A percentile compares a stretch with the other conserved stretches of the same genome.
These are phyloP conservation scores for Latheticus oryzae DNA, from an alignment of 2,888 invertebrate genomes.

Conservation along the genomic window DNA sequence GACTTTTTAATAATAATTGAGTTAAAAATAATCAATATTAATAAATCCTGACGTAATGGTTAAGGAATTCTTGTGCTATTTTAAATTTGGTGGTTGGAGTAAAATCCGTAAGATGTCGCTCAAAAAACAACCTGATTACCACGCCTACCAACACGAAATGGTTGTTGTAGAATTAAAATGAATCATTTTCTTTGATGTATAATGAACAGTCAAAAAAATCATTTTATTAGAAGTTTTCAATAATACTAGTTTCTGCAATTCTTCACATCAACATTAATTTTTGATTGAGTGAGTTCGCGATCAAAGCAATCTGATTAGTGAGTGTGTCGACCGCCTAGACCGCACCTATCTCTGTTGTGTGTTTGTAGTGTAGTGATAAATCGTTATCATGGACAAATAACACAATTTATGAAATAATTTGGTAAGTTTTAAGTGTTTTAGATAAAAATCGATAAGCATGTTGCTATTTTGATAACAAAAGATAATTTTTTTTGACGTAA, in stretches of 20 bases:
- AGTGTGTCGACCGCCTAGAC: constrained; percentile 55
- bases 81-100: constrained; percentile 12
- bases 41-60: constrained; percentile 25
- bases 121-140: constrained; percentile 16
- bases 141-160: constrained; percentile 37
- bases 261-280: constrained; percentile 4
- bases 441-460: constrained; percentile 36
- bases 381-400: constrained; percentile 61
- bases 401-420: constrained; percentile 54
- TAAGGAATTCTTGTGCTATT: constrained; percentile 18
- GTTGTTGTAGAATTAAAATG: constrained; percentile 48
- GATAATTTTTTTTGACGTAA: constrained; percentile 17
- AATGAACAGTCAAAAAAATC: constrained; percentile 36
- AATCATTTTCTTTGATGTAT: constrained; percentile 48
- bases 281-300: constrained; percentile 20
- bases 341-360: constrained; percentile 62
- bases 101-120: constrained; percentile 18
- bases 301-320: constrained; percentile 34
- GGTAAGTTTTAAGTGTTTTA: constrained; percentile 53
- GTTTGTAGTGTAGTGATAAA: constrained; percentile 58
- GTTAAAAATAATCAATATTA: constrained; percentile 25
- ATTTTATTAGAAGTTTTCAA: constrained; percentile 15
- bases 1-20: too few relatives aligned
- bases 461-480: constrained; percentile 14
- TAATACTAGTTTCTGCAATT: constrained; percentile 10